Conservation (phyloP, 1,140 invertebrate genomes). For the Bombus breviceps region DNA sequence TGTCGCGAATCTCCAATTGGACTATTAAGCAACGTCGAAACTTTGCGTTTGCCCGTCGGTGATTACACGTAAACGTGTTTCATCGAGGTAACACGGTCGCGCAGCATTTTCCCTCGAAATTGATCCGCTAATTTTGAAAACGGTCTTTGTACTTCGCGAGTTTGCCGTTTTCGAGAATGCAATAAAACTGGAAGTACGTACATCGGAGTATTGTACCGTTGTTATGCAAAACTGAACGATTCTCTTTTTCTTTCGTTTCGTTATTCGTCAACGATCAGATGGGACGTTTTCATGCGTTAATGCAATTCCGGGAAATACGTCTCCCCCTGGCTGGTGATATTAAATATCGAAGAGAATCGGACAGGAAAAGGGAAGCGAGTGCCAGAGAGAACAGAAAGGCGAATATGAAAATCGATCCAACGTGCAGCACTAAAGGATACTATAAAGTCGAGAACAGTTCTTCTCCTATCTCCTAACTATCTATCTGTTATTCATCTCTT, state of each 20-base stretch:
- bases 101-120: neutral
- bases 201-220: neutral
- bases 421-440: neutral
- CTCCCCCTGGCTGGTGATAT: constrained; percentile 10
- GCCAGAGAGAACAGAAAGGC: no score
- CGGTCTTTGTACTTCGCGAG: neutral
- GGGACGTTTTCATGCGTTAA: constrained; percentile 7
- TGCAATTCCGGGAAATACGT: constrained; percentile 13
- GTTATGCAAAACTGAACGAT: neutral
- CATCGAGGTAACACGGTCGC: neutral
- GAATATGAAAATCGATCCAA: constrained; percentile 36
- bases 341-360: constrained; percentile 15
- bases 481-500: neutral
- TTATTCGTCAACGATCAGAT: neutral
- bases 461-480: neutral
- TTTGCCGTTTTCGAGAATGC: neutral
- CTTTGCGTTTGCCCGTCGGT: neutral
- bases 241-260: neutral
- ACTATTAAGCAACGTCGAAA: neutral
- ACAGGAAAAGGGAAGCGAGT: neutral
- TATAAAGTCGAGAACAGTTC: neutral
- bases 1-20: neutral
- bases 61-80: neutral
- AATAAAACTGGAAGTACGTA: constrained; percentile 17
- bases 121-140: neutral